Conservation (phyloP, 2,113 vertebrate genomes). For the Myocastor coypus region DNA sequence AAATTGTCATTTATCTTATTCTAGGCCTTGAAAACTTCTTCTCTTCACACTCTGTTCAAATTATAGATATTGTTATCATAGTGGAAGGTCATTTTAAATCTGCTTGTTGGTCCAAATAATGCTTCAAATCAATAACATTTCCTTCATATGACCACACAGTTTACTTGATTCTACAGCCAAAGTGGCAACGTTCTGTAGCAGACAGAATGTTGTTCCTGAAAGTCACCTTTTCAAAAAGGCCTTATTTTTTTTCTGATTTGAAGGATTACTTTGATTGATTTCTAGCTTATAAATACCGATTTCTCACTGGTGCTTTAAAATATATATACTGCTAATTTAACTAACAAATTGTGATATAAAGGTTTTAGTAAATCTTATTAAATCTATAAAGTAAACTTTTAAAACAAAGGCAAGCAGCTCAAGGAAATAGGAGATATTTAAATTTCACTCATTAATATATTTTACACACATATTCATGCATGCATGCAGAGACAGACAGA, state of each 20-base stretch:
- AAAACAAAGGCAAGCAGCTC: background rate
- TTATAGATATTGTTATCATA: conserved; percentile 87
- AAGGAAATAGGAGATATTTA: background rate
- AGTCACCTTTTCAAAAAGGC: conserved; percentile 84
- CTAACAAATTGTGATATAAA: background rate
- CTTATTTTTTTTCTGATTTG: conserved; percentile 76
- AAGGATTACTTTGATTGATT: conserved; percentile 68
- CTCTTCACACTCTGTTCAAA: conserved; percentile 81
- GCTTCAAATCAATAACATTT: conserved; percentile 85
- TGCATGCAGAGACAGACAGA: background rate
- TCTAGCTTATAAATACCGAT: background rate
- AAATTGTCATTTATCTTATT: conserved; percentile 81
- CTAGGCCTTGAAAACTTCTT: conserved; percentile 70
- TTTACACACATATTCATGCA: background rate
- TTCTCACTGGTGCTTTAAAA: conserved; percentile 40
- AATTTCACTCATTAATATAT: background rate
- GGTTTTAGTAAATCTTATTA: conserved; percentile 6
- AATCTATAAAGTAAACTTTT: background rate
- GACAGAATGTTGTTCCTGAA: conserved; percentile 81
- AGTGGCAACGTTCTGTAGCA: conserved; percentile 68
- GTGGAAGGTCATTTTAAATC: conserved; percentile 86
- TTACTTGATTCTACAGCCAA: conserved; percentile 80
- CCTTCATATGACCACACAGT: conserved; percentile 80
- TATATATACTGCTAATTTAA: conserved; percentile 55
- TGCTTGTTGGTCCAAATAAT: conserved; percentile 86